Conservation (phyloP, 2,113 vertebrate genomes). For the Poicephalus gulielmi region DNA sequence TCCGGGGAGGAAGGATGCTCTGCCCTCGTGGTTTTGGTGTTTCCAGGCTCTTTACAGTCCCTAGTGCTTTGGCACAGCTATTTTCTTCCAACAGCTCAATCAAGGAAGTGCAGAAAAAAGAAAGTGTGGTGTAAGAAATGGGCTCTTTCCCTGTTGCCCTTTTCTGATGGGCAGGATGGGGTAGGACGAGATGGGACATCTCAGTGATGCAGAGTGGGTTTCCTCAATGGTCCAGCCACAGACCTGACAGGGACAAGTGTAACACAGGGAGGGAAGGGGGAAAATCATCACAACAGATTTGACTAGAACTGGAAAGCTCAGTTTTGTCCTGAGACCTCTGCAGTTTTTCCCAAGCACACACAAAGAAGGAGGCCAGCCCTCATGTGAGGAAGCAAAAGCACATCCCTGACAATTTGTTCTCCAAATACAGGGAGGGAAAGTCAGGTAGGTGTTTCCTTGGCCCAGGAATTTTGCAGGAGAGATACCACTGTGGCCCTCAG, state of each 20-base stretch:
- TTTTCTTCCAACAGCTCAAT: not conserved
- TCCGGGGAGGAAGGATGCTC: not conserved
- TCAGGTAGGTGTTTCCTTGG: not conserved
- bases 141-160: accelerated
- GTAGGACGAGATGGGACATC: not conserved
- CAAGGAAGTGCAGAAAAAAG: not conserved
- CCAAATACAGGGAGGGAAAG: not conserved
- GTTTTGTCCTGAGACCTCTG: not conserved
- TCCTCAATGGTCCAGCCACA: not conserved
- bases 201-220: not conserved
- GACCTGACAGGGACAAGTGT: not conserved
- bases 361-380: not conserved
- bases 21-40: not conserved
- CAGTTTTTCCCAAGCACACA: not conserved
- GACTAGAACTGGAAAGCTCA: not conserved
- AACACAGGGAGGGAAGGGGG: not conserved
- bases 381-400: not conserved
- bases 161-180: not conserved
- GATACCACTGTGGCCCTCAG: not conserved
- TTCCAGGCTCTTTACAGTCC: not conserved
- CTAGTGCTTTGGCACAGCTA: not conserved
- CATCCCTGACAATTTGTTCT: not conserved
- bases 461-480: not conserved
- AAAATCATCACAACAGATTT: not conserved
- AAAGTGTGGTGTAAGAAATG: not conserved